Conservation (phyloP, 2,113 vertebrate genomes). For the Ptyas mucosa region DNA sequence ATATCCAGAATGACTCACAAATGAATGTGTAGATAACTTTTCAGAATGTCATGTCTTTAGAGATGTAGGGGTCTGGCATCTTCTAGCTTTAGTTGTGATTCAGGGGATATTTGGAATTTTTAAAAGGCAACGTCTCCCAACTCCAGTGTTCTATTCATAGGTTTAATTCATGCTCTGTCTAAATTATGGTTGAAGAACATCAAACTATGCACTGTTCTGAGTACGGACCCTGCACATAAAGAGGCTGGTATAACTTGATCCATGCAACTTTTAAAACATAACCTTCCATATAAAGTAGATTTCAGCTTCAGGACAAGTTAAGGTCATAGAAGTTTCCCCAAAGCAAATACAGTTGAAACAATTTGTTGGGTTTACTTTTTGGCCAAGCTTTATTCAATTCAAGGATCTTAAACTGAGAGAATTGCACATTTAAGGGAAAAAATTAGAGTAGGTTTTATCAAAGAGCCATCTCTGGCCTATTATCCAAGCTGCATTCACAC, state of each 20-base stretch:
- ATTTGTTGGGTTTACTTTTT: not conserved
- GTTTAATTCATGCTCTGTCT: not conserved
- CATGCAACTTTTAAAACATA: not conserved
- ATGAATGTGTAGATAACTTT: not conserved
- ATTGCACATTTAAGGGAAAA: not conserved
- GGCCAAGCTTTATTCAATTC: not conserved
- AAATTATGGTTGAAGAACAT: not conserved
- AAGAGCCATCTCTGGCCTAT: not conserved
- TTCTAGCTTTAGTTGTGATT: not conserved
- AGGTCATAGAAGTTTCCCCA: not conserved
- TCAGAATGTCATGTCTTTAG: not conserved
- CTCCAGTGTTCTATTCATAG: not conserved
- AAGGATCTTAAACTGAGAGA: not conserved
- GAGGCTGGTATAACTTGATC: not conserved
- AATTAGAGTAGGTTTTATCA: no score
- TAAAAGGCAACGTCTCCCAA: not conserved
- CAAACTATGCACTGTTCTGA: not conserved
- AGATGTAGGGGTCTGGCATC: not conserved
- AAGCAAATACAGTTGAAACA: not conserved
- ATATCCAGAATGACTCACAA: not conserved
- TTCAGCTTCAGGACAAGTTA: not conserved
- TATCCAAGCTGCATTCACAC: not conserved
- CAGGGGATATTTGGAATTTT: not conserved
- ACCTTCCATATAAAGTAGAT: not conserved
- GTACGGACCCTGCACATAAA: not conserved